Conservation (phyloP, 2,113 vertebrate species). For the Saguinus midas region DNA sequence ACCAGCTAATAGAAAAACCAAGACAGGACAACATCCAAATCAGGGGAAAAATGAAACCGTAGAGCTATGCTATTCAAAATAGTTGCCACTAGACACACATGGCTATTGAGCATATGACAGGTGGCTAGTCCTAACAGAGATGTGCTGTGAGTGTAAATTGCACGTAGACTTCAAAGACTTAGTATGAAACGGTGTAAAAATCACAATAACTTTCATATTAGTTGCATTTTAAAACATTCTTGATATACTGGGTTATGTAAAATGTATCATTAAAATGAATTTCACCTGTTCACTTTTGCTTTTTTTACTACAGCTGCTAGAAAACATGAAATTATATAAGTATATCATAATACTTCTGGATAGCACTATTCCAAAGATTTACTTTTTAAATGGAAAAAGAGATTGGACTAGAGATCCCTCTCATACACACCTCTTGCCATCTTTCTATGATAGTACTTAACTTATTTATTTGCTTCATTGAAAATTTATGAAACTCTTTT, state of each 20-base stretch:
- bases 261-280: not conserved
- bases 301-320: not conserved
- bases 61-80: not conserved
- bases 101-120: not conserved
- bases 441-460: not conserved
- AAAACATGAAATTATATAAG: not conserved
- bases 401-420: not conserved
- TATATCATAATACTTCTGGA: not conserved
- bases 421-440: not conserved
- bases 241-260: not conserved
- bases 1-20: not conserved
- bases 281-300: not conserved
- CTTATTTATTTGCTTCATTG: constrained; percentile 31
- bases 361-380: not conserved
- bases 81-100: not conserved
- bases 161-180: not conserved
- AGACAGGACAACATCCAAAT: not conserved
- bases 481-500: constrained; percentile 24
- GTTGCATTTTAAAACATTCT: constrained; percentile 18
- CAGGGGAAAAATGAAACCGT: not conserved
- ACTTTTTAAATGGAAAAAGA: not conserved
- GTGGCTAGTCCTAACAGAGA: not conserved
- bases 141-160: not conserved
- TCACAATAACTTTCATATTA: not conserved
- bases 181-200: not conserved